phyloP scores from a whole-genome alignment of 2,797 vertebrate species.

The Meriones psammophilus region DNA sequence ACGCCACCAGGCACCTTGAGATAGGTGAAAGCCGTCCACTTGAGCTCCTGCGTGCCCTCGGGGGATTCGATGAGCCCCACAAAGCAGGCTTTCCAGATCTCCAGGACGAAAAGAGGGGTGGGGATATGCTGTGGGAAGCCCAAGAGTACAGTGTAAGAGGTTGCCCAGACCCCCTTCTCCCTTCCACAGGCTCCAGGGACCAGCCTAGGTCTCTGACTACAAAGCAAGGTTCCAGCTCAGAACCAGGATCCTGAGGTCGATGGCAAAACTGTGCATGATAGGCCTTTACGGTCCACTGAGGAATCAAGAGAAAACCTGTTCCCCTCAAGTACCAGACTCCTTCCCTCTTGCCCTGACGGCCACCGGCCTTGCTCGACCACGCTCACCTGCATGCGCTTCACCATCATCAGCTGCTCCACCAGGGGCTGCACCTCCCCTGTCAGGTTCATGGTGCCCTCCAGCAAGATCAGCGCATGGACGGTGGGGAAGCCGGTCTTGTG shows the following conservation, averaged over 20 bases:
- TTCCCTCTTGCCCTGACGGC: neutral
- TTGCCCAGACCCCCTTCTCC: neutral
- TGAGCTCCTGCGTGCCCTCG: conserved; percentile 98
- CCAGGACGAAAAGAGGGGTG: conserved; percentile 94
- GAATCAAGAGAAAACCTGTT: neutral
- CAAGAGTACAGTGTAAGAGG: neutral
- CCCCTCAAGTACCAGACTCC: neutral
- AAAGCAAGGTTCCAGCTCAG: neutral
- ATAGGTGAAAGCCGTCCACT: conserved; percentile 99
- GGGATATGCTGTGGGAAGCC: conserved; percentile 92
- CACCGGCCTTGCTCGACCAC: neutral
- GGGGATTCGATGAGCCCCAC: conserved; percentile 99
- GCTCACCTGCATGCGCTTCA: conserved; percentile 98
- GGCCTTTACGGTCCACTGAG: neutral
- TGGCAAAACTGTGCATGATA: neutral
- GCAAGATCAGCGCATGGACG: conserved; percentile 95
- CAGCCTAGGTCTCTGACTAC: neutral
- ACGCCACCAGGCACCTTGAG: conserved; percentile 91
- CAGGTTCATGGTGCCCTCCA: conserved; percentile 99
- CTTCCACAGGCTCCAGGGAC: neutral
- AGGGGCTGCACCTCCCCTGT: conserved; percentile 96
- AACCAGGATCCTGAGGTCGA: neutral
- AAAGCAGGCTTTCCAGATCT: conserved; percentile 99
- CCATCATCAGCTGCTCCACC: conserved; percentile 99
- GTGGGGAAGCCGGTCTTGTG: conserved; percentile 95